A percentile compares a stretch with the other conserved stretches of the same genome.
These are phyloP conservation scores for Coremacera marginata DNA, from an alignment of 2,888 invertebrate genomes.

Conservation along the genomic window DNA sequence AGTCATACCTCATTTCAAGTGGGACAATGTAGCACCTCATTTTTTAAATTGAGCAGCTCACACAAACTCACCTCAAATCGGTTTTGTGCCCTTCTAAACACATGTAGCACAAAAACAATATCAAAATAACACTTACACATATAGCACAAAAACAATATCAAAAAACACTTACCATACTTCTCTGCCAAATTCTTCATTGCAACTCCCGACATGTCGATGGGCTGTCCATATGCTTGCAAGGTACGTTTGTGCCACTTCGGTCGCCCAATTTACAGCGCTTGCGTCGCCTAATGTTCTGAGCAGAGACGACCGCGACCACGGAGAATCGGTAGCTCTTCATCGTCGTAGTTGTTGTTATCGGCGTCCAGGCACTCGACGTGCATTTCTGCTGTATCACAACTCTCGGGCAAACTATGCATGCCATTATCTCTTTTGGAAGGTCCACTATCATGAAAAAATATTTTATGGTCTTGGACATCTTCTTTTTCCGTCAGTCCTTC, in stretches of 20 bases:
- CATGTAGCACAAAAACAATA: neutral
- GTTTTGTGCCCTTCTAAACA: too few species aligned
- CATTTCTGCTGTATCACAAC: neutral
- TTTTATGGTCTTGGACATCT: constrained; percentile 14
- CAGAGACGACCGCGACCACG: neutral
- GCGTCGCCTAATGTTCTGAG: neutral
- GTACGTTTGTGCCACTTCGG: neutral
- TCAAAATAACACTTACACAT: neutral
- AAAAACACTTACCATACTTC: constrained; percentile 6
- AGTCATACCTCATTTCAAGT: too few species aligned
- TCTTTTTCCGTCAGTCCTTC: neutral
- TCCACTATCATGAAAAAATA: constrained; percentile 1
- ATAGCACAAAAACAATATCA: too few species aligned
- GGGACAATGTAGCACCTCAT: too few species aligned
- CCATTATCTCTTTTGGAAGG: constrained; percentile 4
- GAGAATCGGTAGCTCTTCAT: neutral
- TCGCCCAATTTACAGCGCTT: neutral
- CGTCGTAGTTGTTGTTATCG: neutral
- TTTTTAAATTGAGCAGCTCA: too few species aligned
- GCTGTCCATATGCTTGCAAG: neutral
- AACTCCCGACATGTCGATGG: neutral
- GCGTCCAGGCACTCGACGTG: neutral
- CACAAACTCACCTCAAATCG: too few species aligned
- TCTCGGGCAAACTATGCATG: constrained; percentile 3
- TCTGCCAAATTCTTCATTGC: neutral